A percentile compares a stretch with the other conserved stretches of the same genome.
These are phyloP conservation scores for Drosophila phalerata DNA, from an alignment of 2,888 invertebrate species.

Conservation along the genomic window DNA sequence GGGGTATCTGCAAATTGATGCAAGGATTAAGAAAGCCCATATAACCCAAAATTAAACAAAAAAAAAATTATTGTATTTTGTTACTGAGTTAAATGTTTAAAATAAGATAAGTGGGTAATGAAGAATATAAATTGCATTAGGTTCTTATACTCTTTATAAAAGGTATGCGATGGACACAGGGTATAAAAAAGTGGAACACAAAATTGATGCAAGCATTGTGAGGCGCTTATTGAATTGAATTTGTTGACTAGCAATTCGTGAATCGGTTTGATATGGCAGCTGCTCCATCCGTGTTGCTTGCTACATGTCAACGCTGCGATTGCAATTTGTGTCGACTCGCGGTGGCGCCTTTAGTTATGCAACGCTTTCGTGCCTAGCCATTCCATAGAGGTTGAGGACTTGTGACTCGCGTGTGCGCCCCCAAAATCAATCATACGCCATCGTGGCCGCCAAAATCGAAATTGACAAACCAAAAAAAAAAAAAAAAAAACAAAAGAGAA, in stretches of 20 bases:
- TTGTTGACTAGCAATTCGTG: constrained; percentile 66
- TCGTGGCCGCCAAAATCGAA: constrained; percentile 54
- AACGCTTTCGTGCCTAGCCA: constrained; percentile 59
- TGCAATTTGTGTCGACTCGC: constrained; percentile 41
- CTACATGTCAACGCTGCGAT: constrained; percentile 63
- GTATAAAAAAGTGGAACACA: constrained; percentile 11
- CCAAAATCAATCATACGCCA: constrained; percentile 77
- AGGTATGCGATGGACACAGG: neutral
- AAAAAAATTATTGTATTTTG: no score
- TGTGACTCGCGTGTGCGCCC: constrained; percentile 43
- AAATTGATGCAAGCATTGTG: constrained; percentile 36
- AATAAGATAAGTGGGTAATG: no score
- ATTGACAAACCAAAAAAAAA: constrained; percentile 53
- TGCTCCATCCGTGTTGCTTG: constrained; percentile 15
- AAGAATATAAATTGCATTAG: neutral
- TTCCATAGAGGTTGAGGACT: constrained; percentile 1
- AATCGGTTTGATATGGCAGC: constrained; percentile 42
- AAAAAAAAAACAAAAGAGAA: neutral
- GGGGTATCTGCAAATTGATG: no score
- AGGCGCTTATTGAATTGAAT: constrained; percentile 70
- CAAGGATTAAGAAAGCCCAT: no score
- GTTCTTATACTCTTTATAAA: neutral
- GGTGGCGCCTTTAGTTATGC: constrained; percentile 64
- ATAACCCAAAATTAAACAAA: no score
- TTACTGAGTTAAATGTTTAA: no score